These are phyloP conservation scores for Apus apus DNA, from an alignment of 2,113 vertebrate genomes.

Conservation along the genomic window DNA sequence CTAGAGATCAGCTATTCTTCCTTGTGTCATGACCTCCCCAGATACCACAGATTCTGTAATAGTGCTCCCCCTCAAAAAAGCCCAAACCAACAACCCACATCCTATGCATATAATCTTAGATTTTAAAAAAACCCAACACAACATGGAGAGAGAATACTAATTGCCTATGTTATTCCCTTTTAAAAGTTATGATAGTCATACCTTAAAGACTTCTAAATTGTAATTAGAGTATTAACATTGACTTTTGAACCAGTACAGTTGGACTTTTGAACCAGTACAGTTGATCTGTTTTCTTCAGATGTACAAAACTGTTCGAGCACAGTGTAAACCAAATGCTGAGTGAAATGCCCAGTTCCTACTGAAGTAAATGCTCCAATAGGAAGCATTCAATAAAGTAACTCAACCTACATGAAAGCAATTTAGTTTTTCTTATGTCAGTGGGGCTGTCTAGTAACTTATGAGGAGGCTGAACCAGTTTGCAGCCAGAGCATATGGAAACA, in stretches of 20 bases:
- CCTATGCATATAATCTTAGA: constrained; percentile 76
- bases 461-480: background rate
- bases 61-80: constrained; percentile 38
- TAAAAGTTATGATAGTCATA: background rate
- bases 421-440: background rate
- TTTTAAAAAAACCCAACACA: background rate
- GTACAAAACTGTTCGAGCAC: background rate
- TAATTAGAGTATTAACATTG: background rate
- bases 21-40: constrained; percentile 67
- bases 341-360: background rate
- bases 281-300: background rate
- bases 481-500: background rate
- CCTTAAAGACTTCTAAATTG: background rate
- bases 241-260: background rate
- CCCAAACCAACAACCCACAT: constrained; percentile 80
- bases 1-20: constrained; percentile 47
- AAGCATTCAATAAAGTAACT: background rate
- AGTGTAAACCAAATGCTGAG: background rate
- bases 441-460: background rate
- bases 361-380: background rate
- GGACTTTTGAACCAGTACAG: background rate
- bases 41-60: constrained; percentile 73
- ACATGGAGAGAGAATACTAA: constrained; percentile 40
- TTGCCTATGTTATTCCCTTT: constrained; percentile 66
- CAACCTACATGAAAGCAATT: background rate